Conservation (phyloP, 2,113 vertebrate species). For the Onychostruthus taczanowskii region DNA sequence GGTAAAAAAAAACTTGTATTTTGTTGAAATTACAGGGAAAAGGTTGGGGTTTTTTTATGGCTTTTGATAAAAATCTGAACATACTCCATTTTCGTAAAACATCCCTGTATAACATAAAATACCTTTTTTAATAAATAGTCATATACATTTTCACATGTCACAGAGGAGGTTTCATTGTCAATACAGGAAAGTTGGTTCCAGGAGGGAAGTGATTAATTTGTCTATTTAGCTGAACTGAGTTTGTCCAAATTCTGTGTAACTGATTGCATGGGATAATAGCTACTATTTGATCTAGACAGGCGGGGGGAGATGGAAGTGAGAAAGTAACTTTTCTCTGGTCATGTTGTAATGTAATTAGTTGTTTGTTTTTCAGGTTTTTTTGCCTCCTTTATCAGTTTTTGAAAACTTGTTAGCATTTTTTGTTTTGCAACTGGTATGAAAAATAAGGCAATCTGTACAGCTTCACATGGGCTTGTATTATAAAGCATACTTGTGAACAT, state of each 20-base stretch:
- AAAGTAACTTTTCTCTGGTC: neutral
- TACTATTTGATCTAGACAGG: neutral
- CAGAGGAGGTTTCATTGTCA: neutral
- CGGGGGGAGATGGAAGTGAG: neutral
- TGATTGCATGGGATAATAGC: neutral
- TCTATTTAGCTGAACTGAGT: neutral
- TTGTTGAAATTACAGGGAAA: neutral
- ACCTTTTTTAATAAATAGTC: neutral
- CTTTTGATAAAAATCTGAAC: neutral
- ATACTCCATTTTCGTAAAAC: neutral
- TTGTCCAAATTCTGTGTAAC: neutral
- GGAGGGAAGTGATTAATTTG: neutral
- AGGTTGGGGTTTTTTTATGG: neutral
- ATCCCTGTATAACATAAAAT: neutral
- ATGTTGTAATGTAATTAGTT: neutral
- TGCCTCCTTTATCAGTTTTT: neutral
- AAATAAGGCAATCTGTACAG: neutral
- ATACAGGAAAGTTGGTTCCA: neutral
- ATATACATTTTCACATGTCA: neutral
- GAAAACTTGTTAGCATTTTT: neutral
- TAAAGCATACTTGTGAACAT: neutral
- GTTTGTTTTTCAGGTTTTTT: fast-evolving
- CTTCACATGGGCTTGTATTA: neutral
- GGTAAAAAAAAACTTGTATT: neutral
- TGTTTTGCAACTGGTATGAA: neutral